These are phyloP conservation scores for Drosophila miranda DNA, from an alignment of 1,140 invertebrate species.

Conservation along the genomic window DNA sequence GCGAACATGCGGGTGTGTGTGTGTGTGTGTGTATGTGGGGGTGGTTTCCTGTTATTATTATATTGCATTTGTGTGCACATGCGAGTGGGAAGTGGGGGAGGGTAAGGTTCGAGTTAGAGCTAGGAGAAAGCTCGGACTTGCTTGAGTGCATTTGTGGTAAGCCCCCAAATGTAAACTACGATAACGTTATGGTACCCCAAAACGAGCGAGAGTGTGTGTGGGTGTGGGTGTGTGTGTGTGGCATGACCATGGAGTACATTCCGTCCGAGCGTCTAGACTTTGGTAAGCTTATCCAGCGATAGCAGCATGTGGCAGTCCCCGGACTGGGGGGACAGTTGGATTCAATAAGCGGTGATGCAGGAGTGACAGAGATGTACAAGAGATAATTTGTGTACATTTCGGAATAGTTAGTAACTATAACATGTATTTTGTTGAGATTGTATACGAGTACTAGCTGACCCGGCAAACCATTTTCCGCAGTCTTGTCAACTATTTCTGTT, in stretches of 20 bases:
- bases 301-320: neutral
- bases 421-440: no score
- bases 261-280: conserved; percentile 53
- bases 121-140: conserved; percentile 33
- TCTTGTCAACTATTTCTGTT: no score
- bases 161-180: conserved; percentile 65
- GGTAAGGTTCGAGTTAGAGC: neutral
- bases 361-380: no score
- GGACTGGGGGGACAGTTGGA: no score
- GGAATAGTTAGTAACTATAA: no score
- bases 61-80: conserved; percentile 57
- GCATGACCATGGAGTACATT: conserved; percentile 30
- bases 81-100: conserved; percentile 2
- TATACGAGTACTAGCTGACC: no score
- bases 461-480: no score
- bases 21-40: neutral
- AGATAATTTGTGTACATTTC: no score
- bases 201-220: conserved; percentile 23
- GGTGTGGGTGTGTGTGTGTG: conserved; percentile 39
- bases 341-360: no score
- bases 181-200: conserved; percentile 53
- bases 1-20: conserved; percentile 1
- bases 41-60: conserved; percentile 50
- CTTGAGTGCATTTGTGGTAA: conserved; percentile 72
- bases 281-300: conserved; percentile 61